Evolutionary conservation across 2,113 vertebrate genomes (phyloP), one percentile per base, ranked within the genome.

Genomic region (Eupsittula cactorum): DNA sequence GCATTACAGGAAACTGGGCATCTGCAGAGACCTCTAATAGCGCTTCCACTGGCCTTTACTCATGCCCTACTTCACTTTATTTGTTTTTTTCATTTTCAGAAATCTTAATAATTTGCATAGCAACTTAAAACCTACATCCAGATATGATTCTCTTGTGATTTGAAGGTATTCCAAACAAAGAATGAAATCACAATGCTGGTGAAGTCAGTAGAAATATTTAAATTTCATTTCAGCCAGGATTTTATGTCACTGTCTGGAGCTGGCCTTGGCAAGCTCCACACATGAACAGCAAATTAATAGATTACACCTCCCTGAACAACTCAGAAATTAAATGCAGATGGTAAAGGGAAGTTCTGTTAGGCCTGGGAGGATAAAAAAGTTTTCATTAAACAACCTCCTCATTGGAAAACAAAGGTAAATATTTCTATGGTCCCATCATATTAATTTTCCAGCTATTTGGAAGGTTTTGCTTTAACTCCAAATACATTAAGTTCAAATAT

Each of bases 281-380:
- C 2, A 3, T 44, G 59, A 77, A 53, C 42, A 81, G 59, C 44
- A 88, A 80, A 80, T 77, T 65, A 50, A 55, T 63, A 41, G 46
- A 73, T 70, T 57, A 87, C 10, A 53, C 31, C 44, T 77, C 44
- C 29, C 49, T 31, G 42, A 94, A 42, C 46, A 71, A 63, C 47
- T 81, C 2, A 64, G 41, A 88, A 94, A 96, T 86, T 35, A 93
- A 95, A 80, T 60, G 33, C 76, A 91, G 82, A 74, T 82, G 81
- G 31, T 68, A 31, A 80, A 92, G 80, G 44, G 13, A 82, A 62
- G 20, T 60, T 89, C 52, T 67, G 10, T 42, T 70, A 52, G 53
- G 63, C 6, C 59, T 57, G 28, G 31, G 28, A 84, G 33, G 67
- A 75, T 44, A 70, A 91, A 86, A 91, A 33, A 3, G 59, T 60